These are phyloP conservation scores for Atta colombica DNA, from an alignment of 1,140 invertebrate species.

Conservation along the genomic window DNA sequence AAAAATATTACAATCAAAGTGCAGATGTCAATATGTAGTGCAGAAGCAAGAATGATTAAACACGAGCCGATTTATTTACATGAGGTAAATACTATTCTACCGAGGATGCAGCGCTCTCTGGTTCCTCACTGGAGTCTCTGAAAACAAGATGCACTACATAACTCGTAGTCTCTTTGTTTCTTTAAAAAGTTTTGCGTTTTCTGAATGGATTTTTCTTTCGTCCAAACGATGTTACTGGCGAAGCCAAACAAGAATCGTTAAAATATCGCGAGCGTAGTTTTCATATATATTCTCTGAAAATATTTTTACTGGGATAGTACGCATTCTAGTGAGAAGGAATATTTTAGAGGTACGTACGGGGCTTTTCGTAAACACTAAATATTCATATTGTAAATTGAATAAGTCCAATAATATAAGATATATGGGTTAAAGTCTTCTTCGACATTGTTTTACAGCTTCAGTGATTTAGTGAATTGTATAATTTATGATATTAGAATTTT, in stretches of 20 bases:
- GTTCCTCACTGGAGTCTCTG: background rate
- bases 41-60: conserved; percentile 66
- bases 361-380: conserved; percentile 30
- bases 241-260: conserved; percentile 46
- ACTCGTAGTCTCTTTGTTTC: conserved; percentile 43
- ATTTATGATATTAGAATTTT: conserved; percentile 35
- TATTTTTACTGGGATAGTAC: conserved; percentile 38
- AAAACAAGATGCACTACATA: conserved; percentile 49
- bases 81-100: conserved; percentile 49
- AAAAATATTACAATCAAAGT: conserved; percentile 60
- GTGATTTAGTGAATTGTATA: background rate
- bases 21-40: conserved; percentile 51
- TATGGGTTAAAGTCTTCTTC: background rate
- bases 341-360: conserved; percentile 24
- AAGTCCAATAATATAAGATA: conserved; percentile 6
- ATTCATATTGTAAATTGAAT: conserved; percentile 19
- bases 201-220: conserved; percentile 53
- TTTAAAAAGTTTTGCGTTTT: conserved; percentile 56
- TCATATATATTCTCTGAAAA: conserved; percentile 28
- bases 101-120: background rate
- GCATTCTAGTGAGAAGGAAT: conserved; percentile 29
- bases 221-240: conserved; percentile 26
- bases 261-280: conserved; percentile 52
- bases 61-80: conserved; percentile 59
- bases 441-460: background rate